These are phyloP conservation scores for Chlorops oryzae DNA, from an alignment of 1,140 invertebrate genomes.

Conservation along the genomic window DNA sequence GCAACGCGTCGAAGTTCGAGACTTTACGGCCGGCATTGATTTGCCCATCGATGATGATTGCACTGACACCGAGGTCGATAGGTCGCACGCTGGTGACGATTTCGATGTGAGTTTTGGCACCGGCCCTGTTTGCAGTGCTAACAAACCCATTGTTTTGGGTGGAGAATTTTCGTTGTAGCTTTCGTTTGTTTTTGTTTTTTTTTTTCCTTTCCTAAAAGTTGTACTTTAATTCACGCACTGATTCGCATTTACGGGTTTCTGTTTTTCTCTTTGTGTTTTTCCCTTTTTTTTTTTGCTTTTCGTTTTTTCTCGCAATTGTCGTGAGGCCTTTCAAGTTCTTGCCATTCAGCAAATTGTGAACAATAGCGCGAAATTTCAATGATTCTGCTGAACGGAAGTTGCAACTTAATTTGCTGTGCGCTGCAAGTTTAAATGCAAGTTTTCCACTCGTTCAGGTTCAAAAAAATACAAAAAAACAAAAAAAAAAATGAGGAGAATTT, in stretches of 20 bases:
- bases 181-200: slow-evolving; percentile 13
- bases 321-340: too few species aligned
- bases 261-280: background rate
- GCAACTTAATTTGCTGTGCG: slow-evolving; percentile 17
- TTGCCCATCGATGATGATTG: slow-evolving; percentile 15
- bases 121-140: slow-evolving; percentile 21
- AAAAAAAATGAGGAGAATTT: too few species aligned
- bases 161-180: slow-evolving; percentile 24
- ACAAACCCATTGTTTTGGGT: slow-evolving; percentile 35
- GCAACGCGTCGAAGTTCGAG: too few species aligned
- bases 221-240: background rate
- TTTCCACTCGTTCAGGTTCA: background rate
- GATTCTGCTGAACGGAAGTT: slow-evolving; percentile 13
- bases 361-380: slow-evolving; percentile 12
- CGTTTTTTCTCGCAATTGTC: slow-evolving; percentile 22
- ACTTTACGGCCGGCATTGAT: background rate
- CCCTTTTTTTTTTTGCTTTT: background rate
- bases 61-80: slow-evolving; percentile 5
- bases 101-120: background rate
- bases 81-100: background rate
- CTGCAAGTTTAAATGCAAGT: slow-evolving; percentile 12
- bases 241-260: background rate
- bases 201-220: background rate
- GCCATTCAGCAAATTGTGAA: too few species aligned
- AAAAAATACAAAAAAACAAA: too few species aligned